These are phyloP conservation scores for Tetramorium parvispinum DNA, from an alignment of 1,140 invertebrate species.

Conservation along the genomic window DNA sequence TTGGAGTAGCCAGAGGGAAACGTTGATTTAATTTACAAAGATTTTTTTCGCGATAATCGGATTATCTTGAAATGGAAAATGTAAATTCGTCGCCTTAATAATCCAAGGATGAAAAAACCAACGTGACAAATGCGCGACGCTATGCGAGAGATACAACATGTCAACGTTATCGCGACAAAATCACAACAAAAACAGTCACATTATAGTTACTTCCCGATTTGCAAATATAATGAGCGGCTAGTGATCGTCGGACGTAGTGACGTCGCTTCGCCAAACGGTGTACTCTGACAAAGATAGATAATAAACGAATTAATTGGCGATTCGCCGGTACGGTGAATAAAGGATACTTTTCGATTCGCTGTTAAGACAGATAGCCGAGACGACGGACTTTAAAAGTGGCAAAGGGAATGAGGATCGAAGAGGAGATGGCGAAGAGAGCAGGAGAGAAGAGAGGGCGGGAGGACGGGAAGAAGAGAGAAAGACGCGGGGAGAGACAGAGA, in stretches of 20 bases:
- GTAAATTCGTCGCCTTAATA: not conserved
- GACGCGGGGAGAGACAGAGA: constrained; percentile 16
- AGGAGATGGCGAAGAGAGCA: not conserved
- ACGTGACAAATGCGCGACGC: not conserved
- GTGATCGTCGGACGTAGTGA: not conserved
- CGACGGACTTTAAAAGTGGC: constrained; percentile 49
- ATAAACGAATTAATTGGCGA: constrained; percentile 58
- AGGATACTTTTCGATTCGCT: constrained; percentile 53
- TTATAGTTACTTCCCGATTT: constrained; percentile 32
- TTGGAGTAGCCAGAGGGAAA: not conserved
- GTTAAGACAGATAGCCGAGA: constrained; percentile 61
- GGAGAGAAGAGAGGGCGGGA: not conserved
- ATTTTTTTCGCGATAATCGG: not conserved
- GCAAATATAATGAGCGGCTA: constrained; percentile 49
- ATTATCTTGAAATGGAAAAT: not conserved
- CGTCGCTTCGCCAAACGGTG: not conserved
- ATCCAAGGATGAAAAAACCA: not conserved
- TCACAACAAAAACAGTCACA: not conserved
- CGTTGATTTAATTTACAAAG: not conserved
- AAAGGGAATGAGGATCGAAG: constrained; percentile 3
- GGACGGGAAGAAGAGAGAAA: not conserved
- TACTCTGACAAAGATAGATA: constrained; percentile 32
- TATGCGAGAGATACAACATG: not conserved
- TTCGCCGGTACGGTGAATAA: constrained; percentile 33
- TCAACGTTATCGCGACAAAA: not conserved